Evolutionary conservation across 2,113 vertebrate species (phyloP).

Genomic region (Macheiramphus alcinus): DNA sequence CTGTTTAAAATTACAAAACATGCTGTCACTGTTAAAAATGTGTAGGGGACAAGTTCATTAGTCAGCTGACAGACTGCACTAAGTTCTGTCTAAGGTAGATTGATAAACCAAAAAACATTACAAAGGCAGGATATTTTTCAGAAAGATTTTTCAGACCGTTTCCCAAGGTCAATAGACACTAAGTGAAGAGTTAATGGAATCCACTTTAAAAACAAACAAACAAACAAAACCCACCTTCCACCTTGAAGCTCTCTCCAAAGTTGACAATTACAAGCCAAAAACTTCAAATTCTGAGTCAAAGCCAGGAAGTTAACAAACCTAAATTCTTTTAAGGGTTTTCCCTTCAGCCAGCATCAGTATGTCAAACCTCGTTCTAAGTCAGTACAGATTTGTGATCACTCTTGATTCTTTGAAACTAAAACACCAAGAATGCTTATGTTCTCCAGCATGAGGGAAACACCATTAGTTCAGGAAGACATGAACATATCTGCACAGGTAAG

Average conservation of each 20-base stretch:
- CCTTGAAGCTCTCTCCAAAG: not conserved
- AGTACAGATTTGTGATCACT: not conserved
- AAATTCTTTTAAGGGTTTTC: not conserved
- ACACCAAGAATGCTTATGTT: not conserved
- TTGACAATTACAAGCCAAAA: not conserved
- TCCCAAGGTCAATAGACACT: not conserved
- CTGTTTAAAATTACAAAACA: not conserved
- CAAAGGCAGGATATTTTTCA: not conserved
- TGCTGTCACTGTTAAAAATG: not conserved
- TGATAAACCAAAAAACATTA: not conserved
- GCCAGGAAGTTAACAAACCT: not conserved
- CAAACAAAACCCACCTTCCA: not conserved
- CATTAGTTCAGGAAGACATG: not conserved
- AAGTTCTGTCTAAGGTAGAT: not conserved
- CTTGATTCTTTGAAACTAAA: not conserved
- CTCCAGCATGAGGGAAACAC: not conserved
- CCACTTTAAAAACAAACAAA: not conserved
- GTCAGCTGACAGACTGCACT: not conserved
- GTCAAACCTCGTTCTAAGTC: not conserved
- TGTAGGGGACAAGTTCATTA: not conserved
- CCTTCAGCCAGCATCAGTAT: not conserved
- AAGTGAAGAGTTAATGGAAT: not conserved
- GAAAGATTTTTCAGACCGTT: not conserved
- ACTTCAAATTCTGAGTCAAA: not conserved
- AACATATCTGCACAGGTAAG: not conserved